These are phyloP conservation scores for Plebejus anna DNA, from an alignment of 2,888 invertebrate species.

Conservation along the genomic window DNA sequence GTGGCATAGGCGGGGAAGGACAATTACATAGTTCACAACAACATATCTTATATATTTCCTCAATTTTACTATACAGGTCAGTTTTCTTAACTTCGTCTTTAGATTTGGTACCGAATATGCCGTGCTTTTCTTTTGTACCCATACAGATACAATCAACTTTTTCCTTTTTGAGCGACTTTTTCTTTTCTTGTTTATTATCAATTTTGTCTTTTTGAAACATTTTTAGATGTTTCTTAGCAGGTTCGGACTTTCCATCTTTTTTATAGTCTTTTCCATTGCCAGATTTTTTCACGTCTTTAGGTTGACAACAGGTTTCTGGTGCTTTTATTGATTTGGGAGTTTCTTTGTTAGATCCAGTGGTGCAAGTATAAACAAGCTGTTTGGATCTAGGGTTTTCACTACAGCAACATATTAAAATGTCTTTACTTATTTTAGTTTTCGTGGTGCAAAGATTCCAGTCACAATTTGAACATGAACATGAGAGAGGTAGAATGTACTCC, in stretches of 20 bases:
- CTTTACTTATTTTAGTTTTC: neutral
- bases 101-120: neutral
- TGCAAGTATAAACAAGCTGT: neutral
- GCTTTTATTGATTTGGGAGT: neutral
- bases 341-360: neutral
- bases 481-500: neutral
- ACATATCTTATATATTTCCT: constrained; percentile 60
- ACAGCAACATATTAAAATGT: neutral
- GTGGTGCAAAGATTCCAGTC: constrained; percentile 10
- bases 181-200: neutral
- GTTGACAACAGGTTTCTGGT: neutral
- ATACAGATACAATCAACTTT: neutral
- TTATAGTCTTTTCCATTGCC: neutral
- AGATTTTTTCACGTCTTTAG: neutral
- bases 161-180: neutral
- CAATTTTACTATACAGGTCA: constrained; percentile 54
- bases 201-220: neutral
- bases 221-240: neutral
- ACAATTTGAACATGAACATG: constrained; percentile 30
- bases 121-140: neutral
- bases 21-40: constrained; percentile 68
- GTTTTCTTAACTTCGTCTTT: constrained; percentile 34
- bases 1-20: constrained; percentile 30
- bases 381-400: neutral
- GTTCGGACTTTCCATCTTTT: neutral